phyloP scores from a whole-genome alignment of 2,113 vertebrate genomes.

The Otocyon megalotis region DNA sequence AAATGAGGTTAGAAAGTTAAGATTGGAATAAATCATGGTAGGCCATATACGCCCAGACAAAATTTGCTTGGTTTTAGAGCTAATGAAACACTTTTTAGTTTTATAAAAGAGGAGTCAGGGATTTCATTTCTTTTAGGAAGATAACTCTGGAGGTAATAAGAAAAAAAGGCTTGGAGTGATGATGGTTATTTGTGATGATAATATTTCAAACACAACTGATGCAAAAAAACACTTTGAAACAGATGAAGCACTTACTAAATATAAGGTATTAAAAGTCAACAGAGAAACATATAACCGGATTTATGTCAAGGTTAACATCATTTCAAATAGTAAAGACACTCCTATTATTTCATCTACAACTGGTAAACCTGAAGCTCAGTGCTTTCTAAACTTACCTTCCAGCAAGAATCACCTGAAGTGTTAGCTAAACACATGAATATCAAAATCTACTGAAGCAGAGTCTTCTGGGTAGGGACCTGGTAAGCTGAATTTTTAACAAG shows the following conservation, averaged over 20 bases:
- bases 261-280: neutral
- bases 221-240: neutral
- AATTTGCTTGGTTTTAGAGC: neutral
- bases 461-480: neutral
- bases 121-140: neutral
- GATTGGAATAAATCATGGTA: neutral
- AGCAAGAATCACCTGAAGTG: neutral
- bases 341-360: neutral
- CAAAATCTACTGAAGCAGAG: neutral
- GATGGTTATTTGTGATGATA: neutral
- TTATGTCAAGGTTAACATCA: neutral
- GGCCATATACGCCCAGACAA: neutral
- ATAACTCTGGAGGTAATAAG: neutral
- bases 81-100: neutral
- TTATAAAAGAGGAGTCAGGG: neutral
- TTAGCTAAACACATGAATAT: neutral
- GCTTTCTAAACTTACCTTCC: neutral
- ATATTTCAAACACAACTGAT: slow-evolving; percentile 5
- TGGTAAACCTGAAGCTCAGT: neutral
- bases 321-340: neutral
- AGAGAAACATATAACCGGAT: neutral
- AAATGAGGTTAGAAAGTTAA: neutral
- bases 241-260: neutral
- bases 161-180: neutral
- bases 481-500: neutral